These are phyloP conservation scores for Leiothrix lutea DNA, from an alignment of 2,113 vertebrate species.

Conservation along the genomic window DNA sequence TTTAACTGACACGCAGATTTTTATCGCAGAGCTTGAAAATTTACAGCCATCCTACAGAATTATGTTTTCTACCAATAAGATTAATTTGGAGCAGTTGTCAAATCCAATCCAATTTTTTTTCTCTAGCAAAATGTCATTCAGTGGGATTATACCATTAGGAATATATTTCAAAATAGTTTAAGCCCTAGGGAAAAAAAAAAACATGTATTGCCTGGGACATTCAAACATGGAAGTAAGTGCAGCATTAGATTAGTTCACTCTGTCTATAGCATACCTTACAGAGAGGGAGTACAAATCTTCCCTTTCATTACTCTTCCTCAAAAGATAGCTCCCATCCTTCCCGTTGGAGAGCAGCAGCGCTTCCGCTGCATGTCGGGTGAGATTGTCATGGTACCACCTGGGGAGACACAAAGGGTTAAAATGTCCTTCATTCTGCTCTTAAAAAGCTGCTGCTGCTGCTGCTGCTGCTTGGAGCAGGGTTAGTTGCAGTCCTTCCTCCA, in stretches of 20 bases:
- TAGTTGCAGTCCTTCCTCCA: neutral
- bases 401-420: neutral
- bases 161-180: neutral
- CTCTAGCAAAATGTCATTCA: neutral
- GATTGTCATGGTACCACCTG: conserved; percentile 91
- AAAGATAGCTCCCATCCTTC: conserved; percentile 88
- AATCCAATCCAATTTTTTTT: neutral
- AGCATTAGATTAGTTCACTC: neutral
- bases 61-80: neutral
- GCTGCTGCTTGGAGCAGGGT: accelerated
- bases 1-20: neutral
- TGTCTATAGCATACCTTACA: conserved; percentile 79
- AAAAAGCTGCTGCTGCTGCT: neutral
- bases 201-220: neutral
- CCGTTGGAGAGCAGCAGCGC: conserved; percentile 93
- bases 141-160: neutral
- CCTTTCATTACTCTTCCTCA: conserved; percentile 87
- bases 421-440: neutral
- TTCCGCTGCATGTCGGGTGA: conserved; percentile 90
- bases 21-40: neutral
- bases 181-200: neutral
- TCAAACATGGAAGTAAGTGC: neutral
- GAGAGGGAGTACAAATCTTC: conserved; percentile 84
- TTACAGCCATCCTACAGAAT: neutral
- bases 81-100: neutral